phyloP scores from a whole-genome alignment of 92 coral and sea anemone genomes.

The Bergia puertoricense region DNA sequence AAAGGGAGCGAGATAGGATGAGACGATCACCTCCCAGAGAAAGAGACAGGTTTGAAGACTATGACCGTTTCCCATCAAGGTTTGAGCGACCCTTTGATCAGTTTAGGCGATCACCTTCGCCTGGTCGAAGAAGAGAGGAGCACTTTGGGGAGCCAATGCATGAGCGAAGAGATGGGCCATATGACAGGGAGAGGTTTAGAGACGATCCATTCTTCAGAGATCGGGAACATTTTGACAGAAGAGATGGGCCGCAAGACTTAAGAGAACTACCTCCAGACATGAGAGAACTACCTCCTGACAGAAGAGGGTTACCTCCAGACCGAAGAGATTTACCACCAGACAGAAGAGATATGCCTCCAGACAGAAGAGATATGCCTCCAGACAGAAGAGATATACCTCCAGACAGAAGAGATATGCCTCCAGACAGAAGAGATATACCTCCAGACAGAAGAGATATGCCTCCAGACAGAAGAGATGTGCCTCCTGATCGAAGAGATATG shows the following conservation, averaged over 20 bases:
- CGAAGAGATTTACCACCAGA: background rate
- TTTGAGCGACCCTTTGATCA: conserved; percentile 77
- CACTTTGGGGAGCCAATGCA: conserved; percentile 59
- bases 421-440: conserved; percentile 27
- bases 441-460: conserved; percentile 26
- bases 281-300: conserved; percentile 25
- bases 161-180: conserved; percentile 76
- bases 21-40: conserved; percentile 77
- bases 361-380: background rate
- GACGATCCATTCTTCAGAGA: conserved; percentile 79
- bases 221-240: conserved; percentile 61
- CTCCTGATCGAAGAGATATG: conserved; percentile 9
- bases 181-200: conserved; percentile 81
- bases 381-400: conserved; percentile 12
- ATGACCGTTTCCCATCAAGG: conserved; percentile 76
- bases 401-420: conserved; percentile 13
- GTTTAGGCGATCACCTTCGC: conserved; percentile 71
- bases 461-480: conserved; percentile 14
- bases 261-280: conserved; percentile 33
- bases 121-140: conserved; percentile 68
- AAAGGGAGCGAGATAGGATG: conserved; percentile 63
- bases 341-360: conserved; percentile 13
- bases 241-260: conserved; percentile 45
- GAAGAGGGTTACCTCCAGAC: background rate
- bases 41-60: conserved; percentile 71